These are phyloP conservation scores for Seriola quinqueradiata DNA, from an alignment of 2,113 vertebrate species.

Conservation along the genomic window DNA sequence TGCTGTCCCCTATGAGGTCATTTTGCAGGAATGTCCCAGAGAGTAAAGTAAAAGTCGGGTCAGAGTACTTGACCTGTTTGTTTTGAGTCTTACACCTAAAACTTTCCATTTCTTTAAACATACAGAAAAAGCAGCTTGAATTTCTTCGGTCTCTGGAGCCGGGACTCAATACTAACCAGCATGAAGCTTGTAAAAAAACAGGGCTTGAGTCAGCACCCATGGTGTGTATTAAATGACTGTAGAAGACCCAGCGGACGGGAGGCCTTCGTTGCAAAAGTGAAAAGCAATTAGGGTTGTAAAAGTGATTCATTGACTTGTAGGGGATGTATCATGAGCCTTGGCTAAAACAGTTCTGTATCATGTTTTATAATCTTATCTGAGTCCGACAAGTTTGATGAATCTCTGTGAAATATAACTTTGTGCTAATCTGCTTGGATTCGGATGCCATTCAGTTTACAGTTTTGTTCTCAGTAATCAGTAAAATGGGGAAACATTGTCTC, in stretches of 20 bases:
- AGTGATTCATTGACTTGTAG: conserved; percentile 39
- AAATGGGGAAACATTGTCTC: not conserved
- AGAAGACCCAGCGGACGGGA: conserved; percentile 24
- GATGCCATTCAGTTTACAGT: not conserved
- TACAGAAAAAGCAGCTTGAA: conserved; percentile 57
- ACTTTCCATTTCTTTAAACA: conserved; percentile 67
- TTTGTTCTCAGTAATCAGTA: conserved; percentile 8
- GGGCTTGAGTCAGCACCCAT: conserved; percentile 46
- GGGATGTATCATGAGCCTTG: conserved; percentile 11
- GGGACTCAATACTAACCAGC: conserved; percentile 20
- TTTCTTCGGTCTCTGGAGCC: conserved; percentile 43
- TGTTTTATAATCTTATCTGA: conserved; percentile 45
- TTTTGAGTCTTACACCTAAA: conserved; percentile 62
- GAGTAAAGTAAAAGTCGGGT: conserved; percentile 73
- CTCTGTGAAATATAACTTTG: conserved; percentile 25
- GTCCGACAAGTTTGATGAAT: conserved; percentile 31
- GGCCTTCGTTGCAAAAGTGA: conserved; percentile 38
- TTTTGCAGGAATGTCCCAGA: conserved; percentile 75
- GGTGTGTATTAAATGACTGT: conserved; percentile 46
- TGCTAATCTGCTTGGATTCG: not conserved
- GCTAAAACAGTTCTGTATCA: conserved; percentile 32
- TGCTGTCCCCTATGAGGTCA: conserved; percentile 74
- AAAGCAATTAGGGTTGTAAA: conserved; percentile 47
- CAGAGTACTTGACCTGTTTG: conserved; percentile 74
- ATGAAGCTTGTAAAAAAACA: conserved; percentile 62